Evolutionary conservation across 2,888 invertebrate species (phyloP).

Genomic region (Andrena flavipes): DNA sequence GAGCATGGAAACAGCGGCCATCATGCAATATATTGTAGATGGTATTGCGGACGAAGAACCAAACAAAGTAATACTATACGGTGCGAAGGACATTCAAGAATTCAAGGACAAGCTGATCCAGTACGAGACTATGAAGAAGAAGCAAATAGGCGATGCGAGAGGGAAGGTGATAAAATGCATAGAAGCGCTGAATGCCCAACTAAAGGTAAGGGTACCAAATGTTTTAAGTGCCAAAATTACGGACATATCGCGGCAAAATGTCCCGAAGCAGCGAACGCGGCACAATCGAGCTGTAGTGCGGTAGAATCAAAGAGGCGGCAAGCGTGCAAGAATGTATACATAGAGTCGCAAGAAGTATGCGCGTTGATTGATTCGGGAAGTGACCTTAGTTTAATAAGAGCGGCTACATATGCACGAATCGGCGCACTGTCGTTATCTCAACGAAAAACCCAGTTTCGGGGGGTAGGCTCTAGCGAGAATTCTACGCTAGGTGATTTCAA

Average conservation of each 20-base stretch:
- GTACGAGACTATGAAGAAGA: slow-evolving; percentile 36
- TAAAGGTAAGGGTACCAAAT: slow-evolving; percentile 57
- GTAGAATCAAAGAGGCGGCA: neutral
- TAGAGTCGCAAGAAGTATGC: neutral
- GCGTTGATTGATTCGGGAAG: slow-evolving; percentile 30
- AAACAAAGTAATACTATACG: slow-evolving; percentile 46
- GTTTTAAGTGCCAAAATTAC: neutral
- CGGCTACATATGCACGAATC: slow-evolving; percentile 10
- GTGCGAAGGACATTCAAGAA: slow-evolving; percentile 44
- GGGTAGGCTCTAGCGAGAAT: neutral
- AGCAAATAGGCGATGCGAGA: neutral
- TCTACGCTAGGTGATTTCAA: neutral
- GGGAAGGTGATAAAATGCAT: slow-evolving; percentile 5
- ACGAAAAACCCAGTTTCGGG: neutral
- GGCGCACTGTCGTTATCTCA: slow-evolving; percentile 10
- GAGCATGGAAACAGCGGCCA: slow-evolving; percentile 36
- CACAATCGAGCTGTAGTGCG: neutral
- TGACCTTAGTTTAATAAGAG: slow-evolving; percentile 14
- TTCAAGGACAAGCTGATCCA: slow-evolving; percentile 51
- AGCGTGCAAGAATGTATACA: neutral
- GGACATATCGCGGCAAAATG: slow-evolving; percentile 1
- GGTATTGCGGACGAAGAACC: slow-evolving; percentile 44
- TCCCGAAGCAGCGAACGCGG: neutral
- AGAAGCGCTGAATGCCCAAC: slow-evolving; percentile 25
- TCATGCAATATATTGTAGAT: slow-evolving; percentile 55